Base-by-base conservation (phyloP, 2,797 vertebrate genomes). In the Geotrypetes seraphini region DNA sequence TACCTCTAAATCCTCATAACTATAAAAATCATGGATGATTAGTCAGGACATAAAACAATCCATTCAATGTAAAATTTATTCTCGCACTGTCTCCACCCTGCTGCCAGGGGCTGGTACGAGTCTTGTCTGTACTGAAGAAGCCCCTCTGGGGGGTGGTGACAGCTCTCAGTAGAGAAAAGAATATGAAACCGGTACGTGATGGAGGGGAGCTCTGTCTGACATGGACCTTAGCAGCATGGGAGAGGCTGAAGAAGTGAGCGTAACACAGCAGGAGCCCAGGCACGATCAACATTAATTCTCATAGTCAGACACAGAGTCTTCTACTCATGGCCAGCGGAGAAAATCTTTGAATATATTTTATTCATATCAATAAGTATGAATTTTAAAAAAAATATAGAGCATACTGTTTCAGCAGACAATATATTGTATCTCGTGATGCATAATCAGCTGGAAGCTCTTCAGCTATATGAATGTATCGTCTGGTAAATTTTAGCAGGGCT, bases 201-300 rank as follows among this genome's bases (percentile, higher is more conserved):
- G 78, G 75, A 82, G 76, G 84, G n/a, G n/a, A n/a, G 60, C 71
- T 82, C 85, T 91, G 84, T 89, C 83, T 91, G 86, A 87, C 82
- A 89, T 65, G 79, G 86, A 81, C 84, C 71, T 82, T 78, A 79
- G 66, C 82, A 85, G 86, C 75, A 53, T 74, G 84, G 59, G 70
- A 66, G 78, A 71, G 63, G 50, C 43, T 66, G 53, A 58, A 57
- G 48, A 53, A 63, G 48, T 33, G 50, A 39, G 43, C 3, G 0
- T 41, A 28, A 48, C 48, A 57, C 65, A 48, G 53, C 38, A 27
- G 51, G 49, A 10, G 18, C 45, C 39, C 28, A 22, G 45, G 39
- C 41, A 36, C 14, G 12, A 53, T 40, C 35, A 0, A 47, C 57
- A 65, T 72, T 67, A 57, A 52, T 69, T 61, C 57, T 79, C 41